These are phyloP conservation scores for Tretioscincus oriximinensis DNA, from an alignment of 2,113 vertebrate genomes.

Conservation along the genomic window DNA sequence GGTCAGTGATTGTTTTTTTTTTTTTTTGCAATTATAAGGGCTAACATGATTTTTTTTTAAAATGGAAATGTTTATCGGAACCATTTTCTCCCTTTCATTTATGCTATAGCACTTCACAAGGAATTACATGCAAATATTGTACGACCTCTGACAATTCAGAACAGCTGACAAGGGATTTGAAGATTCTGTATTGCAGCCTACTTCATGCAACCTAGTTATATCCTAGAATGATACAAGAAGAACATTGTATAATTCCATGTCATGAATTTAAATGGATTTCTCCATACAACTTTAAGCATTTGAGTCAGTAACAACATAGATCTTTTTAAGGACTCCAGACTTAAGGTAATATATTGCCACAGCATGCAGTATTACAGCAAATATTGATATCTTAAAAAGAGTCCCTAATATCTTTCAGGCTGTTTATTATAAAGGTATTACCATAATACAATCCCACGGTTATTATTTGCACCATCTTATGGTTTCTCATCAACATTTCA, in stretches of 20 bases:
- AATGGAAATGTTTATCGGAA: not conserved
- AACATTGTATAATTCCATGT: not conserved
- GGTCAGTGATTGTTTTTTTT: not conserved
- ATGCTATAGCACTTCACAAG: not conserved
- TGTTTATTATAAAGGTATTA: not conserved
- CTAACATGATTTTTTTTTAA: not conserved
- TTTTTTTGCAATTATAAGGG: not conserved
- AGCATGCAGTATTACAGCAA: not conserved
- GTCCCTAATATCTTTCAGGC: not conserved
- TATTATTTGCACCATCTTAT: not conserved
- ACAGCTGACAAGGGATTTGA: not conserved
- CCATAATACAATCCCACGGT: too few species aligned
- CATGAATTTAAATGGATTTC: not conserved
- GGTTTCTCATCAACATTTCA: not conserved
- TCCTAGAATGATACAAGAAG: not conserved
- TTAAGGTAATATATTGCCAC: not conserved
- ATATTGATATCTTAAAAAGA: not conserved
- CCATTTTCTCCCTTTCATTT: not conserved
- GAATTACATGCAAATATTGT: not conserved
- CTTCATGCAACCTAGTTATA: not conserved
- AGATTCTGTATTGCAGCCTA: not conserved
- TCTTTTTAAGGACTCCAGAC: not conserved
- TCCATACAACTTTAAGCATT: not conserved
- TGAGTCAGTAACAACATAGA: not conserved
- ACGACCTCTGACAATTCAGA: not conserved